Base-by-base conservation (phyloP, 2,888 invertebrate genomes). In the Aricia artaxerxes region DNA sequence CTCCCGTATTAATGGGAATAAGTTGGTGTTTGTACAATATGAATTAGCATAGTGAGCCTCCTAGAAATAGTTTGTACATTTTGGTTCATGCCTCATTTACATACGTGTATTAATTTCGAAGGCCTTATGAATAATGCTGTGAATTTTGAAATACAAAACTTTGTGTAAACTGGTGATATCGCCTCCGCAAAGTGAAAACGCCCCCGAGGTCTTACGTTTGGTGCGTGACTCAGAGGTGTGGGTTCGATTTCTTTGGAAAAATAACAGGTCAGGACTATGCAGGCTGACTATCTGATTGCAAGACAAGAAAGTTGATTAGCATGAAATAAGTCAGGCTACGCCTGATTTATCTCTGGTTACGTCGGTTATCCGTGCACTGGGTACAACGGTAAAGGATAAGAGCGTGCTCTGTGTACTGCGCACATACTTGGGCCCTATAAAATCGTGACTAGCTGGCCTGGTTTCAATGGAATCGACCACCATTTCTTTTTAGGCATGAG, bases 1-100 rank as follows among this genome's bases (percentile, higher is more conserved):
- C 78, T 81, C 82, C 82, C 82, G 82, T 81, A 80, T 82, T 84
- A 84, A 86, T 85, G 84, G 83, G 84, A 81, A 83, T 84, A 84
- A 84, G 82, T 84, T 84, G 79, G 82, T 81, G 83, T 83, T 83
- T 82, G 80, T 75, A 73, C 79, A 81, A 80, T 80, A 78, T 82
- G 80, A 82, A 81, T 79, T 80, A 80, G 79, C 78, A 79, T 80
- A 80, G 76, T 73, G 64, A 77, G 76, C 60, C 78, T 53, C 64
- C 73, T 79, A 80, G 79, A 80, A 81, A 80, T 60, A 78, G 80
- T 81, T 78, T 72, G 79, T 79, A 79, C 78, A 79, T 72, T 80
- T 78, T 64, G 77, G 73, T 31, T 73, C 40, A 61, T 73, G 73
- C 60, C 16, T 78, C 31, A 78, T 78, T 78, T 60, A n/a, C 73